phyloP scores from a whole-genome alignment of 2,797 vertebrate genomes.

The Arremon aurantiirostris region DNA sequence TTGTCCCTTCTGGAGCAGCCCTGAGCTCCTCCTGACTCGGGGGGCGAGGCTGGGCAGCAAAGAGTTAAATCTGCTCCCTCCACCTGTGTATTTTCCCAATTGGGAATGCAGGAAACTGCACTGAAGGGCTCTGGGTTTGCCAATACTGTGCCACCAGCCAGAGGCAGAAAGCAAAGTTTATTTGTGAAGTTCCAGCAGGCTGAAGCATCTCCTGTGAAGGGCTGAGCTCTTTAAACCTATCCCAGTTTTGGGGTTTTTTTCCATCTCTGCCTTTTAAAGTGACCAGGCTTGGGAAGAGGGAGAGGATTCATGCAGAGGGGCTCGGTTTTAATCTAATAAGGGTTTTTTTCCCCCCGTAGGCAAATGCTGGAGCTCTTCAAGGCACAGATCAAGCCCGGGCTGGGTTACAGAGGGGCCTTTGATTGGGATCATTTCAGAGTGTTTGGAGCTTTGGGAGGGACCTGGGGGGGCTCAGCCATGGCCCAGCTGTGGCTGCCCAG shows the following conservation, averaged over 20 bases:
- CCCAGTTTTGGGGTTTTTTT: not conserved
- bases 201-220: not conserved
- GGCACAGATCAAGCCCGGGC: not conserved
- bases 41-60: not conserved
- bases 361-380: not conserved
- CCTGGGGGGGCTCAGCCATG: accelerated
- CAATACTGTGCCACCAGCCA: not conserved
- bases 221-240: not conserved
- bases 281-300: not conserved
- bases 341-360: not conserved
- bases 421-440: not conserved
- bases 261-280: not conserved
- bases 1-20: not conserved
- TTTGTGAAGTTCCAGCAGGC: slow-evolving; percentile 17
- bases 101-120: slow-evolving; percentile 21
- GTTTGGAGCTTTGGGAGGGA: not conserved
- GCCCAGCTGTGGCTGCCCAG: not conserved
- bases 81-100: slow-evolving; percentile 48
- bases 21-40: accelerated
- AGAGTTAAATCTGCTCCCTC: not conserved
- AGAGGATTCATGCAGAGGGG: slow-evolving; percentile 16
- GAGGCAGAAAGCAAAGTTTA: slow-evolving; percentile 24
- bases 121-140: slow-evolving; percentile 1
- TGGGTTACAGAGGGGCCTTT: not conserved
- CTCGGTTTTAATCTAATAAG: slow-evolving; percentile 35